phyloP scores from a whole-genome alignment of 2,888 invertebrate species.

The Coelogynopora nodosa region DNA sequence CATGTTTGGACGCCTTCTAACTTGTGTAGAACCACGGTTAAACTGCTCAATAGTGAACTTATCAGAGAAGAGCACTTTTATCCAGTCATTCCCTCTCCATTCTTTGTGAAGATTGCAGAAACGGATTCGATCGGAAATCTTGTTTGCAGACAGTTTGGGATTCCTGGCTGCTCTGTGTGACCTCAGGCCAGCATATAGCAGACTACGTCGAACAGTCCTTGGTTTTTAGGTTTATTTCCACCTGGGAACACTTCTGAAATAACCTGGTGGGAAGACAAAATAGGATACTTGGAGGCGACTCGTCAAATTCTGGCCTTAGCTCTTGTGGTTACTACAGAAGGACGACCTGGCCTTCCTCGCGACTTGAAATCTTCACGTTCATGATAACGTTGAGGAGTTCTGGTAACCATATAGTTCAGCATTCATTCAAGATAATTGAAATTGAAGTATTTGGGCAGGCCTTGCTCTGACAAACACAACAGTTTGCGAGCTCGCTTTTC shows the following conservation, averaged over 20 bases:
- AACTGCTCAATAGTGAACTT: too few species aligned
- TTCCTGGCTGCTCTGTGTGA: too few species aligned
- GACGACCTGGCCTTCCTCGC: not conserved
- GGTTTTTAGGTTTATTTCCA: slow-evolving; percentile 21
- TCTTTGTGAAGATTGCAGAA: too few species aligned
- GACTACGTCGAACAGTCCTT: not conserved
- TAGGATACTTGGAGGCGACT: slow-evolving; percentile 16
- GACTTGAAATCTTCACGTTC: slow-evolving; percentile 20
- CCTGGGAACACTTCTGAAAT: not conserved
- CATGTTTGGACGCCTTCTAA: too few species aligned
- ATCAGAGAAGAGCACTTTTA: too few species aligned
- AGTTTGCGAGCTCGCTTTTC: not conserved
- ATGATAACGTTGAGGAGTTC: not conserved
- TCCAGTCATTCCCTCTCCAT: too few species aligned
- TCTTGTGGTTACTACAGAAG: slow-evolving; percentile 8
- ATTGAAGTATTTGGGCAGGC: not conserved
- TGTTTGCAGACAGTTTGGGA: too few species aligned
- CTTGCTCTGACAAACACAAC: slow-evolving; percentile 5
- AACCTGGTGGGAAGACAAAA: slow-evolving; percentile 1
- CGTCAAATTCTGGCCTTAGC: slow-evolving; percentile 2
- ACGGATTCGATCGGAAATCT: too few species aligned
- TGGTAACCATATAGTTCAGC: not conserved
- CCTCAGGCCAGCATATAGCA: slow-evolving; percentile 2
- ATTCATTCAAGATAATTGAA: not conserved
- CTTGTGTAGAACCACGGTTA: too few species aligned